Evolutionary conservation across 2,888 invertebrate species (phyloP), one percentile per base, ranked within the genome.

Genomic region (Bimastos eiseni): DNA sequence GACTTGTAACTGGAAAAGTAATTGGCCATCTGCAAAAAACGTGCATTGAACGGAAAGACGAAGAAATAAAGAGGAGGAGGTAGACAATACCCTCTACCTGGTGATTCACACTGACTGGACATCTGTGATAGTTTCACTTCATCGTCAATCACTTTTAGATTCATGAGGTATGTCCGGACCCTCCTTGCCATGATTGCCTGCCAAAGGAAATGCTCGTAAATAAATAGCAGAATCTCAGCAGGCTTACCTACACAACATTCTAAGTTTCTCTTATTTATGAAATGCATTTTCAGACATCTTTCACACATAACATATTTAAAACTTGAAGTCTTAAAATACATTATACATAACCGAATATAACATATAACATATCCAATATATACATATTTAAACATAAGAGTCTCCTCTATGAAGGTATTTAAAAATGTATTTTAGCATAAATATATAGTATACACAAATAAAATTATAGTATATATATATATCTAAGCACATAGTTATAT

Each of bases 161-260:
- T 97, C 93, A 97, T 97, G 91, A 99, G 96, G 95, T 99, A 99
- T 5, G 99, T 97, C 95, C 99, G 98, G 13, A 99, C 99, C 91
- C 98, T 96, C 49, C 99, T 96, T 91, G 98, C 98, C 99, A 99
- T 99, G 96, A 84, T n/a, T 8, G 83, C 84, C 41, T 90, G 84
- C n/a, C 37, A 37, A 84, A 11, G 41, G 8, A 84, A 90, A 89
- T 55, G 5, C 33, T 2, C 44, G 2, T 11, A 6, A 6, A 17
- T 11, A 44, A 11, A 44, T 19, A 44, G 15, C 2, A 17, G 38
- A 11, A 17, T 44, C 3, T 44, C 17, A 44, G 44, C 55, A 24
- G 30, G 55, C 55, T 55, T 30, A 30, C 55, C 55, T 30, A 55
- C 55, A 30, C 11, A 55, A 55, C 55, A 55, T 55, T 30, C 4